Evolutionary conservation across 37 sponge, comb jelly and placozoan genomes (phyloP).

Genomic region (Ephydatia muelleri): DNA sequence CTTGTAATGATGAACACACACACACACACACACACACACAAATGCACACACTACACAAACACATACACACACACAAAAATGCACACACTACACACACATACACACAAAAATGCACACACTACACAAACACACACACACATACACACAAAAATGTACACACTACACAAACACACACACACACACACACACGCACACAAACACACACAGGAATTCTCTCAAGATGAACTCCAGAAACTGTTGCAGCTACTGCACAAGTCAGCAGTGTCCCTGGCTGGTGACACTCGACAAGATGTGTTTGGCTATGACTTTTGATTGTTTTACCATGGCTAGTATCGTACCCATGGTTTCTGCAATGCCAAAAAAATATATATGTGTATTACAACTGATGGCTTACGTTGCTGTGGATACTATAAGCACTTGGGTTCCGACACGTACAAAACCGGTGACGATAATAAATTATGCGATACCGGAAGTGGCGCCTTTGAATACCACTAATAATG

Average conservation of each 20-base stretch:
- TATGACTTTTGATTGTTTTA: not conserved
- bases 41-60: too few relatives aligned
- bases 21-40: not conserved
- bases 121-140: not conserved
- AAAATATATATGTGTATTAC: not conserved
- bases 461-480: not conserved
- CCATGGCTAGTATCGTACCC: too few relatives aligned
- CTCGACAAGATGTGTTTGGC: slow-evolving; percentile 15
- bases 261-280: slow-evolving; percentile 31
- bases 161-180: too few relatives aligned
- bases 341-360: too few relatives aligned
- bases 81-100: not conserved
- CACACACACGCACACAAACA: too few relatives aligned
- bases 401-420: not conserved
- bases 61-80: too few relatives aligned
- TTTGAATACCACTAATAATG: not conserved
- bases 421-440: too few relatives aligned
- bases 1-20: too few relatives aligned
- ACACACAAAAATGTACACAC: too few relatives aligned
- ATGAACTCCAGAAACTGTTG: slow-evolving; percentile 87
- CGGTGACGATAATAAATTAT: not conserved
- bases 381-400: not conserved
- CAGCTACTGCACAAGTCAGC: slow-evolving; percentile 57
- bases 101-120: not conserved
- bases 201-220: slow-evolving; percentile 74